A percentile compares a stretch with the other conserved stretches of the same genome.
phyloP scores from a whole-genome alignment of 2,797 vertebrate genomes.

The Syndactyla subalaris region DNA sequence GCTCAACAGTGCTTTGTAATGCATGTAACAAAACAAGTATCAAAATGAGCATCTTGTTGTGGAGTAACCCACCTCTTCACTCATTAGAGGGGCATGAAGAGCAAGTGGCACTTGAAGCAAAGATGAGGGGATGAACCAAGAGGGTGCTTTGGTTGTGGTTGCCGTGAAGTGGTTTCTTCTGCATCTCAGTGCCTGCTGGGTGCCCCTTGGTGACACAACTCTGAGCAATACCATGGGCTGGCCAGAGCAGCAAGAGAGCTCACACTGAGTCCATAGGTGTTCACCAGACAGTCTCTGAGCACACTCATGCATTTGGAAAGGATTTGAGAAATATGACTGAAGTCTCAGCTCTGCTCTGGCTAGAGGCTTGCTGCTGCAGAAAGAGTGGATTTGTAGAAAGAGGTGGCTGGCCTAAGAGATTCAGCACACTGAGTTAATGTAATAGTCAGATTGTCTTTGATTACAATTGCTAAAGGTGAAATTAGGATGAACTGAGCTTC shows the following conservation, averaged over 20 bases:
- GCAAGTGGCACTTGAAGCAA: neutral
- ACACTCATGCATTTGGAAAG: neutral
- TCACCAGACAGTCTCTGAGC: neutral
- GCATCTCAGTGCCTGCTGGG: neutral
- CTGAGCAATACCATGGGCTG: neutral
- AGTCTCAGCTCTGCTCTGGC: neutral
- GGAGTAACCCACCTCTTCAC: neutral
- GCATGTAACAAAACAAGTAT: neutral
- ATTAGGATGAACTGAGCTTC: neutral
- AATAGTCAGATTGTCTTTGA: neutral
- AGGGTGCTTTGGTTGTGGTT: accelerated
- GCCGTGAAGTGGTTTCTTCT: neutral
- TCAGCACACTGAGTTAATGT: neutral
- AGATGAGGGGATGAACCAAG: neutral
- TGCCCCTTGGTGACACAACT: neutral
- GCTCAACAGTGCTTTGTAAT: neutral
- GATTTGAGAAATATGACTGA: neutral
- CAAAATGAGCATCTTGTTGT: neutral
- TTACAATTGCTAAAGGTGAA: neutral
- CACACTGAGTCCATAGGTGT: accelerated
- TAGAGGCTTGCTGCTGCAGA: neutral
- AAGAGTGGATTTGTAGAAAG: neutral
- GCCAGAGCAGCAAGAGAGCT: neutral
- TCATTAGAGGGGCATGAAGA: neutral
- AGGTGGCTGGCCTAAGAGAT: neutral